A percentile compares a stretch with the other conserved stretches of the same genome.
Conservation (phyloP, 2,113 vertebrate species). For the Pteropus alecto region DNA sequence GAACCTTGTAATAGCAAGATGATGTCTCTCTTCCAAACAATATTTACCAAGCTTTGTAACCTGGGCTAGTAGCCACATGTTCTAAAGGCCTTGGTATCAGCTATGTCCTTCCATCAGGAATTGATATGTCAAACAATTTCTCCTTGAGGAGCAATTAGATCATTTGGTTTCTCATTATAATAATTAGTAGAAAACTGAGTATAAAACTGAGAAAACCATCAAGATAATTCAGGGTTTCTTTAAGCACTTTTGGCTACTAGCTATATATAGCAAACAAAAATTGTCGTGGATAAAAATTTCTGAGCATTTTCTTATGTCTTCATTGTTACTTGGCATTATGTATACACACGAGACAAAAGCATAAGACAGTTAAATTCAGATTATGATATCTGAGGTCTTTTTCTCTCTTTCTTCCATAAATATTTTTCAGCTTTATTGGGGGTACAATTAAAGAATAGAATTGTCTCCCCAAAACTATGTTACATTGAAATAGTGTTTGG, state of each 20-base stretch:
- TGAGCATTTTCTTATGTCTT: constrained; percentile 10
- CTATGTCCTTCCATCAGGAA: constrained; percentile 10
- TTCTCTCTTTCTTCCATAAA: neutral
- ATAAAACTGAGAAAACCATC: constrained; percentile 51
- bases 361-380: neutral
- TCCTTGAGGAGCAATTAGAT: constrained; percentile 28
- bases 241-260: constrained; percentile 25
- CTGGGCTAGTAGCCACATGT: constrained; percentile 1
- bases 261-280: neutral
- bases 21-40: neutral
- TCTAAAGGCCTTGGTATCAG: neutral
- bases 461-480: neutral
- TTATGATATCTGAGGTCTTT: neutral
- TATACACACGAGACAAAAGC: neutral
- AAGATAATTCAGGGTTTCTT: constrained; percentile 37
- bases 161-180: constrained; percentile 40
- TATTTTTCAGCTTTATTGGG: neutral
- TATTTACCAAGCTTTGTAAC: neutral
- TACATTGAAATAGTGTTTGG: neutral
- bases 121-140: constrained; percentile 8
- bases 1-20: neutral
- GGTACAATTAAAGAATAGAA: neutral
- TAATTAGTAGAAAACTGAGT: constrained; percentile 48
- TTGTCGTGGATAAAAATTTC: neutral
- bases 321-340: neutral